These are phyloP conservation scores for Tympanuchus pallidicinctus DNA, from an alignment of 2,113 vertebrate genomes.

Conservation along the genomic window DNA sequence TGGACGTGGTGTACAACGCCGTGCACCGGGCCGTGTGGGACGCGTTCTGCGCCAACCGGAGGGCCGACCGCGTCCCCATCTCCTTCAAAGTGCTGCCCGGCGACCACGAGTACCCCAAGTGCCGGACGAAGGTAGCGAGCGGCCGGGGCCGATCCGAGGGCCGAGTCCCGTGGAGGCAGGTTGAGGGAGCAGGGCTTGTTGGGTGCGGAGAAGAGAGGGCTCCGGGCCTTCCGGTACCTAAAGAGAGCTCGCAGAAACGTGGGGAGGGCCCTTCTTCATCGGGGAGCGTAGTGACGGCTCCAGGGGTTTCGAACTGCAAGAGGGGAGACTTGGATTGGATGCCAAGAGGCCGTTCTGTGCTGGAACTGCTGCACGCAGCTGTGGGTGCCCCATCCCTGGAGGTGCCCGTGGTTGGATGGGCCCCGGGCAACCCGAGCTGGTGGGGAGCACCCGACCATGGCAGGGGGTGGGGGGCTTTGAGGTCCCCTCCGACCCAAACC, in stretches of 20 bases:
- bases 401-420: not conserved
- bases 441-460: not conserved
- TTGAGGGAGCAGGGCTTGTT: not conserved
- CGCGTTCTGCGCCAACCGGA: conserved; percentile 94
- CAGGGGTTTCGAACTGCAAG: not conserved
- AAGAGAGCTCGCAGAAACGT: not conserved
- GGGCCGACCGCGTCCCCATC: conserved; percentile 95
- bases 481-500: not conserved
- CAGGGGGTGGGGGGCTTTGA: not conserved
- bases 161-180: not conserved
- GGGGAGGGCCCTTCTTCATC: not conserved
- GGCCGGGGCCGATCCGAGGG: not conserved
- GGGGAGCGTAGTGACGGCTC: not conserved
- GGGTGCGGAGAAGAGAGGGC: not conserved
- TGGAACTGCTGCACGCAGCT: not conserved
- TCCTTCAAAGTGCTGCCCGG: conserved; percentile 97
- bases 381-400: not conserved
- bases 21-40: conserved; percentile 98
- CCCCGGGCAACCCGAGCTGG: too few species aligned
- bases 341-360: too few species aligned
- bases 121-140: conserved; percentile 91
- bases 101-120: conserved; percentile 98
- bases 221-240: not conserved
- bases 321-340: not conserved
- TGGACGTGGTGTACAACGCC: conserved; percentile 96